Evolutionary conservation across 2,888 invertebrate species (phyloP), one percentile per base, ranked within the genome.

Genomic region (Tortricodes alternella): DNA sequence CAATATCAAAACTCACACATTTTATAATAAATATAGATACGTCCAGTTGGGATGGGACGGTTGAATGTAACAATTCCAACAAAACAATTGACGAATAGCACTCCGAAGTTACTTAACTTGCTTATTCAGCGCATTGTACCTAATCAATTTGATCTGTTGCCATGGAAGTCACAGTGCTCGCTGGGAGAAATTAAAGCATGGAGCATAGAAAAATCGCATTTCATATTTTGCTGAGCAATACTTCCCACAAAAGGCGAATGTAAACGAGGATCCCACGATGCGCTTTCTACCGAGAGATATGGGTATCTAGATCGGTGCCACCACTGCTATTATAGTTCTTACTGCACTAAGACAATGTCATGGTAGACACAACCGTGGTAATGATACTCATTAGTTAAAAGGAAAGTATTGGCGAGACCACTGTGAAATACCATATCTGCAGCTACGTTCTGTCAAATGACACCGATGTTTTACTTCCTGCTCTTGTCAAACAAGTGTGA

Each of bases 231-330:
- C 43, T 29, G 29, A 48, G 39, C 29, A 29, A 43, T 35, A 37
- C 35, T 56, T 50, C 50, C 44, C 49, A 56, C 56, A 56, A 50
- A 56, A 50, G 44, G 56, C 49, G 5, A 56, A 50, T 56, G 49
- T 56, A 56, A 55, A 55, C 48, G 49, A 53, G 62, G 64, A 63
- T 69, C 66, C 61, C 67, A 70, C 67, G 63, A 58, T 64, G 68
- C 78, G 78, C 63, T 68, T 69, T 70, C 66, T 68, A 66, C 64
- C 60, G 60, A 66, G 66, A 71, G 75, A 85, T 81, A 78, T 81
- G 72, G 80, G 79, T 85, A 85, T 84, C 77, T 81, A 79, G 86
- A 83, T 79, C 83, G 73, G 63, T 73, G 75, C 53, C 76, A 67
- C 62, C 65, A 74, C 66, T 61, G 63, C 66, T 72, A 80, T 80